phyloP scores from a whole-genome alignment of 1,140 invertebrate genomes.

The Cylas formicarius region DNA sequence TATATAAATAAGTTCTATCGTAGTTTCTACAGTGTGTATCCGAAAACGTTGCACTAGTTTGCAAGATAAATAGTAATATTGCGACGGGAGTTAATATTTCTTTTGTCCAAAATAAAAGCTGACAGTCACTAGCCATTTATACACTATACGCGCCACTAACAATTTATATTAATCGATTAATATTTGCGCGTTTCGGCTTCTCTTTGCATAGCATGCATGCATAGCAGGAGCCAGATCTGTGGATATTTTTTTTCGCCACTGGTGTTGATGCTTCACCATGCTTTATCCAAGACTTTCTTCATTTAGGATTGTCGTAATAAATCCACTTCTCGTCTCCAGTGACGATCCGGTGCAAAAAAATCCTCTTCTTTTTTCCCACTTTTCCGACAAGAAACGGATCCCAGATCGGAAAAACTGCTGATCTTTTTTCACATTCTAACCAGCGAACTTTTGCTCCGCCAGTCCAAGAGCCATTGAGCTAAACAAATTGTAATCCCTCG shows the following conservation, averaged over 20 bases:
- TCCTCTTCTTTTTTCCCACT: slow-evolving; percentile 8
- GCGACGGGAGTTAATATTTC: too few species aligned
- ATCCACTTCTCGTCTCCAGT: slow-evolving; percentile 18
- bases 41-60: too few species aligned
- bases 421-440: slow-evolving; percentile 1
- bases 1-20: too few species aligned
- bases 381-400: slow-evolving; percentile 1
- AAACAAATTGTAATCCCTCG: slow-evolving; percentile 4
- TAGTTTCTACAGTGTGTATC: too few species aligned
- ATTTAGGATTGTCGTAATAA: slow-evolving; percentile 13
- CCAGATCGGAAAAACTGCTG: neutral
- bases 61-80: too few species aligned
- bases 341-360: slow-evolving; percentile 30
- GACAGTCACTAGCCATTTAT: too few species aligned
- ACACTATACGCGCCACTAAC: too few species aligned
- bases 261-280: slow-evolving; percentile 15
- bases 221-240: too few species aligned
- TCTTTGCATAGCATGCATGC: too few species aligned
- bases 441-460: slow-evolving; percentile 3
- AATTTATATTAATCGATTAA: too few species aligned
- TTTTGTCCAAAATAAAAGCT: too few species aligned
- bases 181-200: too few species aligned
- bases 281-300: slow-evolving; percentile 25
- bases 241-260: slow-evolving; percentile 21
- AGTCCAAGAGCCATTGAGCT: slow-evolving; percentile 4